Conservation (phyloP, 2,113 vertebrate genomes). For the Sorex fumeus region DNA sequence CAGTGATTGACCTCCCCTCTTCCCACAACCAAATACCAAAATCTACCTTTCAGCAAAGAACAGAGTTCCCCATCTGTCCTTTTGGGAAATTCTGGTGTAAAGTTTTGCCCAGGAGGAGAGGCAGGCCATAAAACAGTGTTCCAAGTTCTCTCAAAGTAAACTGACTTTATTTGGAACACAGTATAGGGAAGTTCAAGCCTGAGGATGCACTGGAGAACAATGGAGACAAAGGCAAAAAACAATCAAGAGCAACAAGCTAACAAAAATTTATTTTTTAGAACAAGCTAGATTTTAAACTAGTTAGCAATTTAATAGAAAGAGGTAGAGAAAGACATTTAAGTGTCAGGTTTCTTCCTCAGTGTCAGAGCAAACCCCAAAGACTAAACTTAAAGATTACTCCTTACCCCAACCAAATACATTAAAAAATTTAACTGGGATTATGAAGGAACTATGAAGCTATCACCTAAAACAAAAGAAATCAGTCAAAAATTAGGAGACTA, state of each 20-base stretch:
- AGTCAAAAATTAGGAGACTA: constrained; percentile 40
- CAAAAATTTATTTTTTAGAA: not conserved
- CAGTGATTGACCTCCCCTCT: no score
- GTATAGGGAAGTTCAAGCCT: not conserved
- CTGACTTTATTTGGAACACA: constrained; percentile 18
- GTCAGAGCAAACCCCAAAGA: constrained; percentile 47
- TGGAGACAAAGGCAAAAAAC: constrained; percentile 1
- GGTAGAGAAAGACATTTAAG: constrained; percentile 22
- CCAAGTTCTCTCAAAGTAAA: constrained; percentile 39
- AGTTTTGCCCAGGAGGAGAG: constrained; percentile 1
- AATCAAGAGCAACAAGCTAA: constrained; percentile 55
- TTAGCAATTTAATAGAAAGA: constrained; percentile 30
- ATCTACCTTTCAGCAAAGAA: no score
- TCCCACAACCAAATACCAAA: no score
- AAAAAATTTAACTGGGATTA: not conserved
- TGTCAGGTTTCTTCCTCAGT: not conserved
- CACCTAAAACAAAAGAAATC: constrained; percentile 28
- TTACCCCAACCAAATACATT: not conserved
- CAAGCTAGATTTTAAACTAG: constrained; percentile 41
- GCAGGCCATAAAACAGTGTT: not conserved
- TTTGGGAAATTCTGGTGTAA: not conserved
- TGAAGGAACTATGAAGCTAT: not conserved
- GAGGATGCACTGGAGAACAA: not conserved
- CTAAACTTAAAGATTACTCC: constrained; percentile 15
- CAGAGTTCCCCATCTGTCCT: no score